phyloP scores from a whole-genome alignment of 2,888 invertebrate species.

The Saturnia japonica region DNA sequence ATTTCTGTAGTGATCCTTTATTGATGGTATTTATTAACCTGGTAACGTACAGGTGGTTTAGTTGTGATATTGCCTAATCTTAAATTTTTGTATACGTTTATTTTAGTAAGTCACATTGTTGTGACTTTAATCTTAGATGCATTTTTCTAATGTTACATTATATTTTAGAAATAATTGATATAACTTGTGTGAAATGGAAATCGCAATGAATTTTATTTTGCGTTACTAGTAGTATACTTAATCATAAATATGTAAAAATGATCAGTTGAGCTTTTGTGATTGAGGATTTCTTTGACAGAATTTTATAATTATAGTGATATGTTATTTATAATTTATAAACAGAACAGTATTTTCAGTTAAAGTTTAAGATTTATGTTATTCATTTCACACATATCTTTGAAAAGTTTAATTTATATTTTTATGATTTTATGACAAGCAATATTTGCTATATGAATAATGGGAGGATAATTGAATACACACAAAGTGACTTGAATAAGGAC shows the following conservation, averaged over 20 bases:
- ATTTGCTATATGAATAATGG: conserved; percentile 50
- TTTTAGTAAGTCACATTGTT: conserved; percentile 63
- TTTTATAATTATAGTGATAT: conserved; percentile 44
- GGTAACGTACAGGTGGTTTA: conserved; percentile 62
- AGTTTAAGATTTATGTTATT: conserved; percentile 42
- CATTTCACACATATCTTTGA: conserved; percentile 36
- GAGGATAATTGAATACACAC: conserved; percentile 48
- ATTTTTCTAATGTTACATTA: conserved; percentile 54
- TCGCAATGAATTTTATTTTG: conserved; percentile 51
- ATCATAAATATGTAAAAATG: not conserved
- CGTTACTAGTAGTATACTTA: conserved; percentile 32
- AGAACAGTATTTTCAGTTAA: conserved; percentile 76
- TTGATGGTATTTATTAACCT: conserved; percentile 63
- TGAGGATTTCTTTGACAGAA: conserved; percentile 23
- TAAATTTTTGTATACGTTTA: conserved; percentile 80
- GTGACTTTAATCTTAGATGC: conserved; percentile 76
- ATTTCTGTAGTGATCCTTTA: conserved; percentile 19
- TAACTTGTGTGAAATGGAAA: conserved; percentile 51
- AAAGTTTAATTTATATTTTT: conserved; percentile 41
- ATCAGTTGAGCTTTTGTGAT: not conserved
- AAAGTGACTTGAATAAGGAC: conserved; percentile 40
- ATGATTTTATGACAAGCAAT: conserved; percentile 40
- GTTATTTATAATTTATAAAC: conserved; percentile 49
- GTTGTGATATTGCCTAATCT: conserved; percentile 80
- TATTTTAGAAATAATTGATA: conserved; percentile 50